Evolutionary conservation across 2,888 invertebrate genomes (phyloP), one percentile per base, ranked within the genome.

Genomic region (Lasioglossum zephyrum): DNA sequence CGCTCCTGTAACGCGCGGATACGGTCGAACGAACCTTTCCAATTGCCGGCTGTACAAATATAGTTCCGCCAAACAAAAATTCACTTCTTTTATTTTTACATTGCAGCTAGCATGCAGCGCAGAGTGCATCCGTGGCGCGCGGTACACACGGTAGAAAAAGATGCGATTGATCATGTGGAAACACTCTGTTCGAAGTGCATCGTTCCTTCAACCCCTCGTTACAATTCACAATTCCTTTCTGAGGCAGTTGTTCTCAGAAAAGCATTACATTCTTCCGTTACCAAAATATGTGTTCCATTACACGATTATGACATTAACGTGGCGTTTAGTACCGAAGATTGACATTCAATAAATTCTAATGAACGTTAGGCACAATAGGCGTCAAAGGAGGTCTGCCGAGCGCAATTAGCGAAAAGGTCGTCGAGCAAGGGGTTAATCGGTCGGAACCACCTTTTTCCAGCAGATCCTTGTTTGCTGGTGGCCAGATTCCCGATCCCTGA

Each of bases 1-100:
- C 89, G 92, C 88, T 88, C 90, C 88, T 90, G 41, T 53, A 73
- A 53, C 26, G 75, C 22, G 36, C 53, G 47, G 49, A 26, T 22
- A 11, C 39, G 39, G 22, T 57, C 44, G 60, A 31, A 47, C 53
- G 82, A 74, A 74, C 16, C 26, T 47, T 49, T 49, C 77, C 36
- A 53, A 69, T 77, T 77, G 69, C 22, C n/a, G 41, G 5, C 63
- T 16, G 26, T 63, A 16, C 63, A 31, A 31, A 63, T 63, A 63
- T 6, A 26, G 16, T 63, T 31, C 63, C 63, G 63, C 16, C 31
- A 31, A 69, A 41, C 39, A 39, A n/a, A 69, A 69, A 66, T 69
- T 36, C 66, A 22, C 31, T 36, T 13, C 16, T 2, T 36, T 41
- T 9, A 0, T 41, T 69, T 69, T 69, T 11, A 22, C 39, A 13